Base-by-base conservation (phyloP, 1,140 invertebrate genomes). In the Armadillidium nasatum region DNA sequence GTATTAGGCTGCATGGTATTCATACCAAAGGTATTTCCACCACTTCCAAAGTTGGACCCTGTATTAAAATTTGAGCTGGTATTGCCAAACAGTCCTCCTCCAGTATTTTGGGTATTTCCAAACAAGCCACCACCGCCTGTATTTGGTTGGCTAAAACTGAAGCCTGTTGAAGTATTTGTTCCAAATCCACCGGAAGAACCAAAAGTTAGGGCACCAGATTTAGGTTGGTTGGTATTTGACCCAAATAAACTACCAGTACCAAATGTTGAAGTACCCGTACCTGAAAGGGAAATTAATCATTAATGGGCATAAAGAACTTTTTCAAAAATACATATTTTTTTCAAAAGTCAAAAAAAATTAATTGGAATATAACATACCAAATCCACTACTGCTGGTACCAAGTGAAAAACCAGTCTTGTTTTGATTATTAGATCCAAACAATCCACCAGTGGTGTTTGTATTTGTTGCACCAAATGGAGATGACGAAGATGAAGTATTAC, bases 121-220 rank as follows among this genome's bases (percentile, higher is more conserved):
- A 91, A 91, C 4, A 91, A 81, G 54, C 87, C 78, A 13, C 80
- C 87, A 4, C 87, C 85, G 3, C 89, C 85, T 81, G 88, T 88
- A 67, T 83, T 82, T 11, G 82, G 81, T 76, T 84, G 84, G 73
- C 85, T 85, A 1, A 85, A 84, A 81, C 54, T 76, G 44, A 80
- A 78, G 19, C 15, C 68, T 19, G 71, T 73, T 13, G 73, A 66
- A 10, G 77, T 66, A 75, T 72, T 76, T 0, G 66, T 76, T 60
- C 50, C 50, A 60, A 60, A 60, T 1, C 50, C 73, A 79, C 68
- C 74, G 71, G 79, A 76, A 60, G 81, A 80, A 82, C 85, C 84
- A 81, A 86, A 85, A 15, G 44, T 23, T 11, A 76, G 23, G 19
- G n/a, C 50, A 15, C 71, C 74, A n/a, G 74, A 74, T 43, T 75